Evolutionary conservation across 2,113 vertebrate species (phyloP).

Genomic region (Sclerurus mexicanus): DNA sequence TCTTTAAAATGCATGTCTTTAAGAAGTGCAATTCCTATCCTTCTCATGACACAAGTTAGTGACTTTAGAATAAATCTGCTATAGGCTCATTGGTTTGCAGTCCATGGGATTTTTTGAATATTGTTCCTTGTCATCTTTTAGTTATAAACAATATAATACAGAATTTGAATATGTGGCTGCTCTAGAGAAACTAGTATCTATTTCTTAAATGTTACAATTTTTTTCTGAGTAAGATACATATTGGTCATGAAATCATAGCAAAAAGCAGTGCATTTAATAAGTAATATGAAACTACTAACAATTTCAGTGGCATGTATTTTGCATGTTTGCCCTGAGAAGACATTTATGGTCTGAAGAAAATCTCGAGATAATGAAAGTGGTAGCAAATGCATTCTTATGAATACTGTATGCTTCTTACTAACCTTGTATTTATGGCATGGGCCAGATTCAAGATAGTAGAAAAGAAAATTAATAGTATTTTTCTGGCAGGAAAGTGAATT

Average conservation of each 20-base stretch:
- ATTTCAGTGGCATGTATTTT: background rate
- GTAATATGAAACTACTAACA: background rate
- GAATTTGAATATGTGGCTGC: background rate
- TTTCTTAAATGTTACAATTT: background rate
- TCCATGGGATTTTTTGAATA: background rate
- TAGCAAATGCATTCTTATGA: background rate
- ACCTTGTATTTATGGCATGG: background rate
- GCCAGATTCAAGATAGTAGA: background rate
- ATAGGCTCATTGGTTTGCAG: background rate
- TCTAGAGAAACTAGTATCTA: background rate
- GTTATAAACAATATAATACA: background rate
- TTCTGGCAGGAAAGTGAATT: background rate
- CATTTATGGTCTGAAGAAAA: background rate
- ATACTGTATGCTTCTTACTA: background rate
- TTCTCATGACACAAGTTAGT: background rate
- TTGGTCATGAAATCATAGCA: background rate
- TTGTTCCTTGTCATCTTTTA: background rate
- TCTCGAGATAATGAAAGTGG: background rate
- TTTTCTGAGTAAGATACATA: background rate
- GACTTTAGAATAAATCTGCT: background rate
- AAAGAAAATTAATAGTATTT: background rate
- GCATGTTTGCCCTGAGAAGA: background rate
- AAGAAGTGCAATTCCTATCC: background rate
- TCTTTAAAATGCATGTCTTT: background rate
- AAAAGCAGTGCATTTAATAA: background rate